phyloP scores from a whole-genome alignment of 2,888 invertebrate species.

The Zygogramma bicolorata region DNA sequence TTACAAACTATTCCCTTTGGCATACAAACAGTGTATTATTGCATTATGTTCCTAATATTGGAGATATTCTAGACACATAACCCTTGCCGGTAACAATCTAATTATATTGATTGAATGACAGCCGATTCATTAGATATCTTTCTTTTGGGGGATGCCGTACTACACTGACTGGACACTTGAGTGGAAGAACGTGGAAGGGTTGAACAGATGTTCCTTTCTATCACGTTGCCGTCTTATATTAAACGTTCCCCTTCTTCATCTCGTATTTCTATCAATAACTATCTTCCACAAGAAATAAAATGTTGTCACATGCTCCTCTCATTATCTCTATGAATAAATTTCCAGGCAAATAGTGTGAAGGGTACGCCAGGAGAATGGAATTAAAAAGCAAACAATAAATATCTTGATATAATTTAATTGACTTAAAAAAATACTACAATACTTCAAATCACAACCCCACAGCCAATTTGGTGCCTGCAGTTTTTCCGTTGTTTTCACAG shows the following conservation, averaged over 20 bases:
- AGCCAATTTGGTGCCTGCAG: too few species aligned
- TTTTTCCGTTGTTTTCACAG: too few species aligned
- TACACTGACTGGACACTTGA: constrained; percentile 45
- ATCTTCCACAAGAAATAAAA: not conserved
- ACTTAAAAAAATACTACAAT: too few species aligned
- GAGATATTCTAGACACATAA: constrained; percentile 65
- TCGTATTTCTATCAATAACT: constrained; percentile 30
- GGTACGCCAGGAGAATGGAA: too few species aligned
- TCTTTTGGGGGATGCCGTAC: constrained; percentile 57
- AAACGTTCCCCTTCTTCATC: constrained; percentile 42
- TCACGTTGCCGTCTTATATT: constrained; percentile 45
- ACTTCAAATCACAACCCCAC: too few species aligned
- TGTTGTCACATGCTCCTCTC: too few species aligned
- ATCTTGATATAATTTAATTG: too few species aligned
- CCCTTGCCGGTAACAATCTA: constrained; percentile 66
- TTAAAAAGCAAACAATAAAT: too few species aligned
- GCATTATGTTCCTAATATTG: constrained; percentile 61
- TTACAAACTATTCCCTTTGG: constrained; percentile 47
- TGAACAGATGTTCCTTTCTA: constrained; percentile 56
- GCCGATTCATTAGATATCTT: constrained; percentile 68
- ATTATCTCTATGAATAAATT: too few species aligned
- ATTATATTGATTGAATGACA: constrained; percentile 69
- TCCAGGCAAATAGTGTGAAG: too few species aligned
- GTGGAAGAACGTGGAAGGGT: constrained; percentile 53
- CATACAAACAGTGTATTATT: constrained; percentile 62